Conservation (phyloP, 2,888 invertebrate species). For the Chironomus tentans region DNA sequence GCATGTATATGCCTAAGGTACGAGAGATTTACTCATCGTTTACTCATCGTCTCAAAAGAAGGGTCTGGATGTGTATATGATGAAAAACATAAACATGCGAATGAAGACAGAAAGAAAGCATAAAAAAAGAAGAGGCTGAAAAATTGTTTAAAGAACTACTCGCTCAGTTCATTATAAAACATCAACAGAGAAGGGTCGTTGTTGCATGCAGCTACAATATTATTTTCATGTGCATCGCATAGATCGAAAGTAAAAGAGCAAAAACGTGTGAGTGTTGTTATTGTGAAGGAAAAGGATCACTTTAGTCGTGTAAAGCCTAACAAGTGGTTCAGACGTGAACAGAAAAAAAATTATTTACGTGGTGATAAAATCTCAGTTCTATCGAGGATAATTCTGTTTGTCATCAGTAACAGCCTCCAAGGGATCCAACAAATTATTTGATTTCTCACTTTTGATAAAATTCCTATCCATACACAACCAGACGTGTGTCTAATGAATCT, state of each 20-base stretch:
- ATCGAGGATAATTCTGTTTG: too few relatives aligned
- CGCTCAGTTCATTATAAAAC: neutral
- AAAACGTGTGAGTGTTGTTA: neutral
- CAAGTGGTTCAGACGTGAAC: slow-evolving; percentile 23
- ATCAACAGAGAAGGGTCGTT: neutral
- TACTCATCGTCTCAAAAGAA: too few relatives aligned
- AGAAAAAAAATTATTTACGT: too few relatives aligned
- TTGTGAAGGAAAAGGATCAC: neutral
- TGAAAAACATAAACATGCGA: neutral
- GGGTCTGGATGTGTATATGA: neutral
- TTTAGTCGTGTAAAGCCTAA: slow-evolving; percentile 15
- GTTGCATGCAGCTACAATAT: neutral
- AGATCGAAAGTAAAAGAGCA: neutral
- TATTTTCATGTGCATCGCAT: neutral
- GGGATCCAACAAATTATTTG: neutral
- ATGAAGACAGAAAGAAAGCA: neutral
- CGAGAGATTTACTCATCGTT: neutral
- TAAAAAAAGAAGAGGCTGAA: neutral
- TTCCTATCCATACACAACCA: neutral
- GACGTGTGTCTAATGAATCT: too few relatives aligned
- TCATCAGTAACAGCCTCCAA: too few relatives aligned
- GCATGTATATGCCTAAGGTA: too few relatives aligned
- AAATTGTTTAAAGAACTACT: neutral
- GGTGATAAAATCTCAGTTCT: slow-evolving; percentile 18
- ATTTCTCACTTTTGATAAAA: neutral